Conservation (phyloP, 2,888 invertebrate genomes). For the Papilio gigon region DNA sequence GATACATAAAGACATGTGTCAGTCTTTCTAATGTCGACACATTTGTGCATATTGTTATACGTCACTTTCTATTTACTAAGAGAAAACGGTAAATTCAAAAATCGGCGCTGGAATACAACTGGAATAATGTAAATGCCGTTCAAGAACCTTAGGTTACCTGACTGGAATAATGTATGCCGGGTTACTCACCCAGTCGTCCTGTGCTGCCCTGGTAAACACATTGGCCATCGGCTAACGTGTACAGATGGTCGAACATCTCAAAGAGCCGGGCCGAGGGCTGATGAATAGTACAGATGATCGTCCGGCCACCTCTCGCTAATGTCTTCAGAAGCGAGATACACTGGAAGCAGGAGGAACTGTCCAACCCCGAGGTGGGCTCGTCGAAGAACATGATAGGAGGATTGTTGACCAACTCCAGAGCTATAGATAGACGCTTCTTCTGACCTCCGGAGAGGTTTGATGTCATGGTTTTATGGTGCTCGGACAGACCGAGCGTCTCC, state of each 20-base stretch:
- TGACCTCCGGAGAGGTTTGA: constrained; percentile 96
- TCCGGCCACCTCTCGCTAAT: constrained; percentile 93
- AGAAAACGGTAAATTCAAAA: too few species aligned
- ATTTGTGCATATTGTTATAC: too few species aligned
- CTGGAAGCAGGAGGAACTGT: constrained; percentile 97
- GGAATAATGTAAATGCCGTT: too few species aligned
- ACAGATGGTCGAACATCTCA: constrained; percentile 98
- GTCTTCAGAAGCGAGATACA: constrained; percentile 95
- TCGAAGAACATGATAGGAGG: constrained; percentile 99
- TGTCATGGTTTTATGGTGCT: constrained; percentile 94
- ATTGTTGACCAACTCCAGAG: constrained; percentile 96
- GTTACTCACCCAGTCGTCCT: constrained; percentile 90
- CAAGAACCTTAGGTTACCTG: too few species aligned
- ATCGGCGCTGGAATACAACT: too few species aligned
- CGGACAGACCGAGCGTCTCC: constrained; percentile 92
- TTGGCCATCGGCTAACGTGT: constrained; percentile 96
- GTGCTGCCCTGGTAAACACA: constrained; percentile 97
- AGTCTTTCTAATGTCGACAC: too few species aligned
- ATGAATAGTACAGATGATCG: constrained; percentile 97
- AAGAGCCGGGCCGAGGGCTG: constrained; percentile 98
- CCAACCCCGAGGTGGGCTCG: constrained; percentile 97
- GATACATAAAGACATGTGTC: constrained; percentile 31
- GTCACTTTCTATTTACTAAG: too few species aligned
- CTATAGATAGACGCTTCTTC: constrained; percentile 96
- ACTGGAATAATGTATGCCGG: too few species aligned